These are phyloP conservation scores for Phalacrocorax aristotelis DNA, from an alignment of 2,113 vertebrate genomes.

Conservation along the genomic window DNA sequence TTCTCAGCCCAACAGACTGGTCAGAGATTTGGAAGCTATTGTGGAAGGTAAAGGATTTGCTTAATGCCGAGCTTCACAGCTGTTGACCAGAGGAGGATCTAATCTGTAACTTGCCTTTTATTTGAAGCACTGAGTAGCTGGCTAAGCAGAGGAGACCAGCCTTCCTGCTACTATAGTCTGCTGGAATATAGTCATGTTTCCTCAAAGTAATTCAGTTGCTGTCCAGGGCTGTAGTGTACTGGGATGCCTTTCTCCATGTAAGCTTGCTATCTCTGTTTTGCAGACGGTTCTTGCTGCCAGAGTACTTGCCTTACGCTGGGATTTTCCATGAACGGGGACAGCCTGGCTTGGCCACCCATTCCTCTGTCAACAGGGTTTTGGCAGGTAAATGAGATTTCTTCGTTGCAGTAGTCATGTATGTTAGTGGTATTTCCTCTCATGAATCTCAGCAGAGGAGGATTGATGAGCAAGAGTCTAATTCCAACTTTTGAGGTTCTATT, in stretches of 20 bases:
- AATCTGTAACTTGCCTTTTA: background rate
- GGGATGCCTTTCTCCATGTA: background rate
- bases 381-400: constrained; percentile 83
- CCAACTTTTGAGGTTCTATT: background rate
- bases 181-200: background rate
- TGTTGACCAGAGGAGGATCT: background rate
- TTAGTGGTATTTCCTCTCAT: background rate
- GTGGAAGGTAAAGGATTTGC: background rate
- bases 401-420: background rate
- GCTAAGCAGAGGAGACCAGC: background rate
- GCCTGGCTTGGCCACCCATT: constrained; percentile 95
- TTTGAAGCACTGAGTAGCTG: background rate
- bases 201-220: background rate
- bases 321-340: constrained; percentile 98
- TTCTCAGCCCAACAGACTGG: background rate
- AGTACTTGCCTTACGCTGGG: constrained; percentile 97
- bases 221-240: background rate
- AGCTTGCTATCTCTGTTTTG: constrained; percentile 18
- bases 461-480: background rate
- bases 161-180: background rate
- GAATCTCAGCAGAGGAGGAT: background rate
- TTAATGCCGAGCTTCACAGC: background rate
- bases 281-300: constrained; percentile 94
- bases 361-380: constrained; percentile 95
- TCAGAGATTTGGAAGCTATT: background rate